Conservation (phyloP, 2,113 vertebrate species). For the Smithornis capensis region DNA sequence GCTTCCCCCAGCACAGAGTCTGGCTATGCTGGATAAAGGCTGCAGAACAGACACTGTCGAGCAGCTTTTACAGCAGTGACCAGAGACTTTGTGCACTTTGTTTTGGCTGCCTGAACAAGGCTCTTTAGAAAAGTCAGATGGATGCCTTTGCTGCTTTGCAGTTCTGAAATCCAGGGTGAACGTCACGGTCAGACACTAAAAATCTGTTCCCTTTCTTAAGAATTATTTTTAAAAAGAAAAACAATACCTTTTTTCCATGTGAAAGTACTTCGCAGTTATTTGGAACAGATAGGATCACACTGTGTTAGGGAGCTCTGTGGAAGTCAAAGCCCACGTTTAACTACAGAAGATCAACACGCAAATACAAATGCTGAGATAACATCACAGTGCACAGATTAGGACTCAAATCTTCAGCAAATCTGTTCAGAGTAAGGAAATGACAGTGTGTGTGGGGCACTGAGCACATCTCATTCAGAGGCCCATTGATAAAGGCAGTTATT, state of each 20-base stretch:
- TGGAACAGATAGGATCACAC: neutral
- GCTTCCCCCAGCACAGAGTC: neutral
- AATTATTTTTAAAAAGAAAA: neutral
- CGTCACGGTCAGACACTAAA: neutral
- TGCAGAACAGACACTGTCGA: rapidly evolving
- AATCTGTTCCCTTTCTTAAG: neutral
- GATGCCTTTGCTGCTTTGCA: neutral
- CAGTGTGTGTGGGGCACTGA: neutral
- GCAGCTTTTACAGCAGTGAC: neutral
- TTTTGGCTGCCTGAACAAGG: neutral
- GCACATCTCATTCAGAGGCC: neutral
- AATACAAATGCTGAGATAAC: neutral
- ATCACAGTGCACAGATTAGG: constrained; percentile 7
- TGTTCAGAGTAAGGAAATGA: constrained; percentile 13
- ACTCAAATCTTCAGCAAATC: constrained; percentile 34
- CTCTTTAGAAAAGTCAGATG: neutral
- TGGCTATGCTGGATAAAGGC: neutral
- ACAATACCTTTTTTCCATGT: neutral
- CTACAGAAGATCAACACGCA: neutral
- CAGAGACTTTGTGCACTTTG: rapidly evolving
- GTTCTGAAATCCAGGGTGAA: neutral
- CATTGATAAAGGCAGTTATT: neutral
- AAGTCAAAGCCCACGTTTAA: neutral
- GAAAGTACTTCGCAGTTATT: neutral
- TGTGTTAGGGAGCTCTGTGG: neutral